Conservation (phyloP, 92 coral and sea anemone species). For the Hydrozoanthus gracilis region DNA sequence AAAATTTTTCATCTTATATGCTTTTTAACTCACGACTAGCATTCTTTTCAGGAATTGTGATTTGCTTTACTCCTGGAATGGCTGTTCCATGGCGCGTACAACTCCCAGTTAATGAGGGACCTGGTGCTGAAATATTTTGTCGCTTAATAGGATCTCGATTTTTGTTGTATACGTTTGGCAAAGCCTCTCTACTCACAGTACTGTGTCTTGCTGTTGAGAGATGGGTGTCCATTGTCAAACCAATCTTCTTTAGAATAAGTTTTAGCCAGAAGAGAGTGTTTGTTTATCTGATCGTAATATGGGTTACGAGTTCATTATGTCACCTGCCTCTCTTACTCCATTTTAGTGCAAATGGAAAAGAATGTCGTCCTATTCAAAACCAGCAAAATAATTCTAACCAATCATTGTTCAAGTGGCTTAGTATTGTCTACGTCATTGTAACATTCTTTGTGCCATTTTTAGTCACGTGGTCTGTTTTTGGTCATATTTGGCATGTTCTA, state of each 20-base stretch:
- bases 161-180: neutral
- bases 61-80: neutral
- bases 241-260: neutral
- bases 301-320: neutral
- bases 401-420: slow-evolving; percentile 5
- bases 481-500: slow-evolving; percentile 39
- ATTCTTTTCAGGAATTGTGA: neutral
- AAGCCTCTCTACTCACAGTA: slow-evolving; percentile 4
- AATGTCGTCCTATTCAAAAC: neutral
- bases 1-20: too few species aligned
- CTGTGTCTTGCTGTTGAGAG: slow-evolving; percentile 12
- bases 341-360: neutral
- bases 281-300: neutral
- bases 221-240: slow-evolving; percentile 5
- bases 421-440: slow-evolving; percentile 47
- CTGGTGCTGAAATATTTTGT: neutral
- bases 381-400: neutral
- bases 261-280: neutral
- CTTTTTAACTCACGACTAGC: too few species aligned
- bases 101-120: neutral
- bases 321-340: neutral
- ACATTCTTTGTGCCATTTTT: slow-evolving; percentile 51
- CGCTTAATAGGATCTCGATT: neutral
- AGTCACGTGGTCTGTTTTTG: slow-evolving; percentile 50
- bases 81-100: neutral